A percentile compares a stretch with the other conserved stretches of the same genome.
phyloP scores from a whole-genome alignment of 2,888 invertebrate species.

The Brenthis ino region DNA sequence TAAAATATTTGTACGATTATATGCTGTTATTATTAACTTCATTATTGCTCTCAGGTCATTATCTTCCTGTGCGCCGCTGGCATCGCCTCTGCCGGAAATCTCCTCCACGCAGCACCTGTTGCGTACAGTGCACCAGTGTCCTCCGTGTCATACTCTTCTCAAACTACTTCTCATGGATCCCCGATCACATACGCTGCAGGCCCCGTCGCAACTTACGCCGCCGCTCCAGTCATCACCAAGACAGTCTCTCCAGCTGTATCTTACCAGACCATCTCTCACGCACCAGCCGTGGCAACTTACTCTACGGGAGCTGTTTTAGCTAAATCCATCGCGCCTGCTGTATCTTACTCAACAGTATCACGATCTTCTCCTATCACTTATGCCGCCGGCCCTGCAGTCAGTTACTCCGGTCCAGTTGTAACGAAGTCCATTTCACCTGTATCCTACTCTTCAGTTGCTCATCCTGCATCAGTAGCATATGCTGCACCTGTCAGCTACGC shows the following conservation, averaged over 20 bases:
- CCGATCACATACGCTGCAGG: slow-evolving; percentile 43
- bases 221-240: slow-evolving; percentile 50
- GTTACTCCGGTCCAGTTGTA: slow-evolving; percentile 55
- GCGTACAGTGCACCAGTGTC: slow-evolving; percentile 81
- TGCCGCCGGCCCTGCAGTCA: background rate
- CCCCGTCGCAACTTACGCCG: slow-evolving; percentile 38
- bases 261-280: slow-evolving; percentile 57
- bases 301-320: slow-evolving; percentile 40
- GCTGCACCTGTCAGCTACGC: no score
- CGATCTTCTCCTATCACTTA: slow-evolving; percentile 43
- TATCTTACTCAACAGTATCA: slow-evolving; percentile 52
- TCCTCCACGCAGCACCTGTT: slow-evolving; percentile 69
- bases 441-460: slow-evolving; percentile 46
- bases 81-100: slow-evolving; percentile 83
- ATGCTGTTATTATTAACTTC: background rate
- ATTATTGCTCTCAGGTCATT: slow-evolving; percentile 63
- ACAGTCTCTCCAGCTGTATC: slow-evolving; percentile 56
- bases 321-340: slow-evolving; percentile 53
- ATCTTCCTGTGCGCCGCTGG: slow-evolving; percentile 82
- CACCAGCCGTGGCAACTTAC: slow-evolving; percentile 53
- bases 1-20: no score
- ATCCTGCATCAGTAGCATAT: slow-evolving; percentile 33
- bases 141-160: slow-evolving; percentile 55
- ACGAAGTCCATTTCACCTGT: slow-evolving; percentile 77
- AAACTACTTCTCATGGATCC: slow-evolving; percentile 41